These are phyloP conservation scores for Chaenocephalus aceratus DNA, from an alignment of 2,113 vertebrate species.

Conservation along the genomic window DNA sequence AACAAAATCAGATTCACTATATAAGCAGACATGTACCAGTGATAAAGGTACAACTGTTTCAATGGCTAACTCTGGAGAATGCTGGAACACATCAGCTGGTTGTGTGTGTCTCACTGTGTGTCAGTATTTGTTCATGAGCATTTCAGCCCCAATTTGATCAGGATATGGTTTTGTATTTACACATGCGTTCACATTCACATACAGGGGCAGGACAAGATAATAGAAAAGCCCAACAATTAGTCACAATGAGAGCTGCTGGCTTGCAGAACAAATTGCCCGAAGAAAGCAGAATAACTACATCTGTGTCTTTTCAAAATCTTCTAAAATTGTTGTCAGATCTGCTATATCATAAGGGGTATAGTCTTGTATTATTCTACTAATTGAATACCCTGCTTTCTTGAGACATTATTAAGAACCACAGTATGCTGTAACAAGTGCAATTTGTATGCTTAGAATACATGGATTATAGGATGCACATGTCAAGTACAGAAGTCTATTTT, in stretches of 20 bases:
- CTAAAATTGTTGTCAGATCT: neutral
- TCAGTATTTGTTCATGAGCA: slow-evolving; percentile 15
- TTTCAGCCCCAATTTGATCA: slow-evolving; percentile 27
- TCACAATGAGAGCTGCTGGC: slow-evolving; percentile 35
- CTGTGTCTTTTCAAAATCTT: slow-evolving; percentile 24
- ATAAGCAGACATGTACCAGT: slow-evolving; percentile 39
- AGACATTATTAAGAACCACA: neutral
- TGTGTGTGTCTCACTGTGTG: neutral
- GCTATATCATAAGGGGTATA: neutral
- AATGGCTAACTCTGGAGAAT: slow-evolving; percentile 34
- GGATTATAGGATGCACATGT: neutral
- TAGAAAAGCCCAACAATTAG: slow-evolving; percentile 26
- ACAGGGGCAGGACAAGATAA: slow-evolving; percentile 28
- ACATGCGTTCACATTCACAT: slow-evolving; percentile 22
- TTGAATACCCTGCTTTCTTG: neutral
- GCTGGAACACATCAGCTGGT: neutral
- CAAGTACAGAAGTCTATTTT: neutral
- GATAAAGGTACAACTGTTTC: slow-evolving; percentile 51
- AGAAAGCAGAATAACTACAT: slow-evolving; percentile 27
- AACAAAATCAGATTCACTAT: slow-evolving; percentile 46
- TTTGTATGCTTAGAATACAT: neutral
- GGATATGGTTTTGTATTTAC: slow-evolving; percentile 30
- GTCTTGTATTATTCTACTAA: neutral
- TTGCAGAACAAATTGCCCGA: slow-evolving; percentile 10
- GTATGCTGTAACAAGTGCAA: neutral